Percentiles rank a stretch among this genome's conserved stretches.
Evolutionary conservation across 2,113 vertebrate genomes (phyloP).

Genomic region (Cyphomyrus plagiostoma): DNA sequence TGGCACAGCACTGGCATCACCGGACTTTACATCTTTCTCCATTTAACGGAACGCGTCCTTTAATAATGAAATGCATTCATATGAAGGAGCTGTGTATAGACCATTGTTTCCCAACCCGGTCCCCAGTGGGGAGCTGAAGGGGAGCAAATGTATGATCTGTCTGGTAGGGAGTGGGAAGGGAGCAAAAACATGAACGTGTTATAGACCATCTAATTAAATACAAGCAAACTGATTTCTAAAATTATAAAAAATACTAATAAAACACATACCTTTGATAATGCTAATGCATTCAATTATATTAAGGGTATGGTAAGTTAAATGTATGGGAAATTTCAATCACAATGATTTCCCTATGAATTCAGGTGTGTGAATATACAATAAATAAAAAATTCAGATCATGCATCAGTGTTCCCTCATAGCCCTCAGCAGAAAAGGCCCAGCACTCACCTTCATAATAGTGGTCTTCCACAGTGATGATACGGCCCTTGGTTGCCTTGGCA

Average conservation of each 20-base stretch:
- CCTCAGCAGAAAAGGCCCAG: not conserved
- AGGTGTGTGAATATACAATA: not conserved
- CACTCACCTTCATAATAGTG: conserved; percentile 74
- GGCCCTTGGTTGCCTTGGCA: conserved; percentile 66
- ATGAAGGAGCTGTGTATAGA: no score
- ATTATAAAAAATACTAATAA: no score
- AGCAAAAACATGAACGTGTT: no score
- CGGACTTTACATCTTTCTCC: not conserved
- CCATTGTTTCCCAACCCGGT: no score
- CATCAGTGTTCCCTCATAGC: not conserved
- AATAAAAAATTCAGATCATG: not conserved
- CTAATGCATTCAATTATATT: no score
- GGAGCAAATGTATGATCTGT: no score
- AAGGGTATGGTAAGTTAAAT: not conserved
- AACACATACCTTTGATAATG: no score
- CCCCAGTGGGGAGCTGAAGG: no score
- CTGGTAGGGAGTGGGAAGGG: no score
- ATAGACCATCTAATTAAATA: no score
- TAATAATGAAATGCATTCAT: not conserved
- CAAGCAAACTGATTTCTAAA: no score
- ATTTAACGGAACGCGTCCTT: not conserved
- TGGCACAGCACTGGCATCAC: not conserved
- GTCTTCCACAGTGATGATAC: conserved; percentile 77
- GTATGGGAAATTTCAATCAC: not conserved
- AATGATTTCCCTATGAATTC: not conserved